These are phyloP conservation scores for Hydropsyche tenuis DNA, from an alignment of 1,140 invertebrate genomes.

Conservation along the genomic window DNA sequence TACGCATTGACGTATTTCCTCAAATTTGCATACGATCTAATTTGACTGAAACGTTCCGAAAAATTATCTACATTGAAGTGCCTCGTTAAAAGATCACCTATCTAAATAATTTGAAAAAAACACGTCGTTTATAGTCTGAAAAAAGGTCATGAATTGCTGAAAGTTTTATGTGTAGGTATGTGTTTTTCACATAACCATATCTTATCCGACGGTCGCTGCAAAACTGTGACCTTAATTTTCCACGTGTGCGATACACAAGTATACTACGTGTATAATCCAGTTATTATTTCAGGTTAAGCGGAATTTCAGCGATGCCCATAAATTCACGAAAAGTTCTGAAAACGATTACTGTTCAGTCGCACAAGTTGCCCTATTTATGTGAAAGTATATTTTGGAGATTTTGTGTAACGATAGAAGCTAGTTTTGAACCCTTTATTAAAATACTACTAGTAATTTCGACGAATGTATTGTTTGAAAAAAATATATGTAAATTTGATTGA, in stretches of 20 bases:
- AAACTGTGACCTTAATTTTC: constrained; percentile 35
- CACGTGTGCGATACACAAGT: not conserved
- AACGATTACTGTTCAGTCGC: too few relatives aligned
- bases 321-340: not conserved
- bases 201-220: constrained; percentile 19
- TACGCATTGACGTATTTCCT: too few relatives aligned
- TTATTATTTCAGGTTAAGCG: constrained; percentile 30
- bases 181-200: constrained; percentile 7
- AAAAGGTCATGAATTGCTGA: constrained; percentile 1
- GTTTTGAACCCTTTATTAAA: too few relatives aligned
- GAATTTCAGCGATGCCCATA: constrained; percentile 1
- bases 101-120: not conserved
- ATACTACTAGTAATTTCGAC: too few relatives aligned
- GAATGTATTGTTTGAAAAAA: too few relatives aligned
- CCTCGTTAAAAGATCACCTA: not conserved
- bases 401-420: too few relatives aligned
- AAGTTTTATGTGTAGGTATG: not conserved
- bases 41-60: too few relatives aligned
- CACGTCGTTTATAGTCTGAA: not conserved
- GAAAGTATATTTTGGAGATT: too few relatives aligned
- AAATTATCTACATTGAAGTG: too few relatives aligned
- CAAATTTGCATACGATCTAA: not conserved
- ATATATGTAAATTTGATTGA: too few relatives aligned
- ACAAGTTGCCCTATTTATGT: too few relatives aligned
- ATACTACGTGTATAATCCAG: constrained; percentile 2